phyloP scores from a whole-genome alignment of 2,888 invertebrate species.

The Drosophila mimetica region DNA sequence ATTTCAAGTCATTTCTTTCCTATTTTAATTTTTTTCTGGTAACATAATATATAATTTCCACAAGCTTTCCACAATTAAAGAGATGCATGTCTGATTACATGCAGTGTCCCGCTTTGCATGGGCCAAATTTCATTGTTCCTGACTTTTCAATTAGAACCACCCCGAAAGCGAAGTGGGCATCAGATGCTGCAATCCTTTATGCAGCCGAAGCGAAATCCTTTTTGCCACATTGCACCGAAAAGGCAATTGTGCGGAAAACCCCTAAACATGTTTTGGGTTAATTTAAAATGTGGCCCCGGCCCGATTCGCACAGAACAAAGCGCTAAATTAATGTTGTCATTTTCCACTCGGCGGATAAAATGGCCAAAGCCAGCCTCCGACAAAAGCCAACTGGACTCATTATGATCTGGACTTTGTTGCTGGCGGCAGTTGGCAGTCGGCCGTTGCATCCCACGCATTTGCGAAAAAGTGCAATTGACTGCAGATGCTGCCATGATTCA shows the following conservation, averaged over 20 bases:
- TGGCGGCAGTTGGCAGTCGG: conserved; percentile 13
- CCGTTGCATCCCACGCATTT: conserved; percentile 44
- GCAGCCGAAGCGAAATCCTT: conserved; percentile 55
- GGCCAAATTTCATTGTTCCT: conserved; percentile 18
- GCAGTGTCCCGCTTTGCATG: conserved; percentile 9
- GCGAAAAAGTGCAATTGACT: conserved; percentile 67
- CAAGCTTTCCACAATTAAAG: conserved; percentile 12
- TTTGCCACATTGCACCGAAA: conserved; percentile 66
- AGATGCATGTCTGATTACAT: conserved; percentile 5
- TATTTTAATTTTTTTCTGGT: no score
- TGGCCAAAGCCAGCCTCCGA: conserved; percentile 58
- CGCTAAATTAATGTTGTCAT: conserved; percentile 83
- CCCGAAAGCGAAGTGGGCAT: conserved; percentile 45
- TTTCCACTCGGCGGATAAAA: conserved; percentile 79
- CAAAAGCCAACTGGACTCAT: conserved; percentile 61
- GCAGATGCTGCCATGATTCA: conserved; percentile 74
- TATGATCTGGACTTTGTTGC: conserved; percentile 40
- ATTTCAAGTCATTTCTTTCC: no score
- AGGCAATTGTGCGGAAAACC: conserved; percentile 82
- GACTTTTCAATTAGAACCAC: conserved; percentile 35
- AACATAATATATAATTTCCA: background rate
- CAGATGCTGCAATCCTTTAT: conserved; percentile 60
- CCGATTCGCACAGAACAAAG: conserved; percentile 78
- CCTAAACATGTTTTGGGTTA: conserved; percentile 83
- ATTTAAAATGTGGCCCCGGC: conserved; percentile 82